These are phyloP conservation scores for Caranx ignobilis DNA, from an alignment of 2,113 vertebrate species.

Conservation along the genomic window DNA sequence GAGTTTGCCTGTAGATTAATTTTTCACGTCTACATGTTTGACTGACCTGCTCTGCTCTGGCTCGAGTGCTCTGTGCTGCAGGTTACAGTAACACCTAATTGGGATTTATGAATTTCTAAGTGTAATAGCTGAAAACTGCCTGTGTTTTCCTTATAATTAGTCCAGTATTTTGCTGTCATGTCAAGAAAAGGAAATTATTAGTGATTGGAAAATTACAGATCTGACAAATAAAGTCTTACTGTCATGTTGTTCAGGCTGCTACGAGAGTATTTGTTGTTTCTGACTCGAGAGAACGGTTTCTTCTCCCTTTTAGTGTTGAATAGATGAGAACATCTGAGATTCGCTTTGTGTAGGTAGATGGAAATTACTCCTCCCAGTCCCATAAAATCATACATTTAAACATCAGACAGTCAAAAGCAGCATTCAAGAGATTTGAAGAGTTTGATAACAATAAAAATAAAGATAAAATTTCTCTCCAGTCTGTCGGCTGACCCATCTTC, in stretches of 20 bases:
- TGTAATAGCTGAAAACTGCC: neutral
- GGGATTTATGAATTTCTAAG: conserved; percentile 8
- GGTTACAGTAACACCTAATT: neutral
- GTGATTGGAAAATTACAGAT: neutral
- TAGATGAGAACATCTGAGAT: neutral
- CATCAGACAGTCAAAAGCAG: neutral
- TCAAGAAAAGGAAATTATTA: neutral
- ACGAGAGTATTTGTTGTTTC: neutral
- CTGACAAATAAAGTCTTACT: neutral
- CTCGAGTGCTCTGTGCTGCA: neutral
- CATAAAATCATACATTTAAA: neutral
- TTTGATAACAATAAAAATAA: neutral
- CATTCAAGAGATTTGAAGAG: neutral
- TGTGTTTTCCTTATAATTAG: neutral
- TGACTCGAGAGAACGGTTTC: neutral
- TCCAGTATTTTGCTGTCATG: neutral
- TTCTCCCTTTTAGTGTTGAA: neutral
- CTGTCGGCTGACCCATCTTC: neutral
- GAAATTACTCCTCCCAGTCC: neutral
- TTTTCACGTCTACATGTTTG: neutral
- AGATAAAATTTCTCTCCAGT: neutral
- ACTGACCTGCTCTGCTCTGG: neutral
- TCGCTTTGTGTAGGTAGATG: neutral
- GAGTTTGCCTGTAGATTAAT: neutral
- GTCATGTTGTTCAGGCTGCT: neutral